Evolutionary conservation across 2,888 invertebrate species (phyloP).

Genomic region (Bruchidius siliquastri): DNA sequence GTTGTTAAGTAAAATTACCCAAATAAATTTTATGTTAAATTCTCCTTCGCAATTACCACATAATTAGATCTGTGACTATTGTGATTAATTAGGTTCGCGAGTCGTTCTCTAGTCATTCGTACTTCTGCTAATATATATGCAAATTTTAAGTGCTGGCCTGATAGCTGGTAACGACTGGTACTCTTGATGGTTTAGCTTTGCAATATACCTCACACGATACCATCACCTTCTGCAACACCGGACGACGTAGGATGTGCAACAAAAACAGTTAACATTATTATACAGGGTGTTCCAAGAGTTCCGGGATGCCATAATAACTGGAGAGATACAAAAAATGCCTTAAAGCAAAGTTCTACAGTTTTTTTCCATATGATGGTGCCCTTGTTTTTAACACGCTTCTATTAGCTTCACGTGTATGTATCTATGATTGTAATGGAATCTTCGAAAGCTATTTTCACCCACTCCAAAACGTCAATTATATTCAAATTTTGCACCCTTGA

Average conservation of each 20-base stretch:
- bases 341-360: too few species aligned
- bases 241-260: not conserved
- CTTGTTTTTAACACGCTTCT: too few species aligned
- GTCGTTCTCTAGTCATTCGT: conserved; percentile 9
- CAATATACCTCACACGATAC: not conserved
- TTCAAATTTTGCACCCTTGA: too few species aligned
- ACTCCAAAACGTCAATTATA: too few species aligned
- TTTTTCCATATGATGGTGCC: too few species aligned
- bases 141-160: conserved; percentile 10
- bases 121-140: conserved; percentile 26
- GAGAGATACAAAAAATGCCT: too few species aligned
- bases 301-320: too few species aligned
- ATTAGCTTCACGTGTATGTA: too few species aligned
- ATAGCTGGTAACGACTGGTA: not conserved
- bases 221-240: not conserved
- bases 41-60: conserved; percentile 31
- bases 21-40: conserved; percentile 38
- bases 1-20: conserved; percentile 37
- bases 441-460: too few species aligned
- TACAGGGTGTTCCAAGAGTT: too few species aligned
- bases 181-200: not conserved
- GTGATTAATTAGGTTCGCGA: conserved; percentile 27
- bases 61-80: conserved; percentile 32
- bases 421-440: too few species aligned
- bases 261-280: too few species aligned